A percentile compares a stretch with the other conserved stretches of the same genome.
Conservation (phyloP, 2,888 invertebrate genomes). For the Drosophila diplacantha region DNA sequence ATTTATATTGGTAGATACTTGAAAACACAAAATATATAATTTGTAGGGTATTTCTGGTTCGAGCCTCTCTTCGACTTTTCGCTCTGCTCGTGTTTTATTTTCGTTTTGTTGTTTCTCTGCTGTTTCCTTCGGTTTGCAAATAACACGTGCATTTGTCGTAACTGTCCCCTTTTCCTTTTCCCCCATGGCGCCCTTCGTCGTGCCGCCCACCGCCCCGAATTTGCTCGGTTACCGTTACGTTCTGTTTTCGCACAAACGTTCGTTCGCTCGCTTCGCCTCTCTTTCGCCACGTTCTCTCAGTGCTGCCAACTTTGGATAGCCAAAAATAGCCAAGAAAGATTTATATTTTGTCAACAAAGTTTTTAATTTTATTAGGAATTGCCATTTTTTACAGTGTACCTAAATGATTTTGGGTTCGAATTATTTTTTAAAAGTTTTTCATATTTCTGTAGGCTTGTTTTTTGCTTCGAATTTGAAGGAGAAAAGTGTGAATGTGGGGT, state of each 20-base stretch:
- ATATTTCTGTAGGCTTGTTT: background rate
- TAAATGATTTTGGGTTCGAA: background rate
- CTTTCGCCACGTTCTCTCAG: conserved; percentile 7
- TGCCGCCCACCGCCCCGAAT: conserved; percentile 3
- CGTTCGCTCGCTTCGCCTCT: conserved; percentile 7
- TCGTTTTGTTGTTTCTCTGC: conserved; percentile 37
- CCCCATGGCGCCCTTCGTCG: conserved; percentile 8
- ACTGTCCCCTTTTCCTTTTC: conserved; percentile 2
- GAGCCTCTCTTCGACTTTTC: background rate
- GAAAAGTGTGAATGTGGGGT: background rate
- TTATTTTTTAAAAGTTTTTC: background rate
- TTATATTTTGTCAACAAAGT: background rate
- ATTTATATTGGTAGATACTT: background rate
- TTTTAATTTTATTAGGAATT: background rate
- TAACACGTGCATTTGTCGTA: conserved; percentile 64
- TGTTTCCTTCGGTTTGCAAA: conserved; percentile 43
- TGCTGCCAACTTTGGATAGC: conserved; percentile 5
- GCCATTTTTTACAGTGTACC: background rate
- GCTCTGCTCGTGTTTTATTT: conserved; percentile 32
- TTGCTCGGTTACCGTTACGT: conserved; percentile 4
- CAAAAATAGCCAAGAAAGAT: background rate
- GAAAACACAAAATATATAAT: background rate
- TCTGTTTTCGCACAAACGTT: conserved; percentile 18
- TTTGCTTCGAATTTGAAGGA: background rate
- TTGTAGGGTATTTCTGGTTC: conserved; percentile 1